Evolutionary conservation across 2,888 invertebrate species (phyloP).

Genomic region (Hermodice carunculata): DNA sequence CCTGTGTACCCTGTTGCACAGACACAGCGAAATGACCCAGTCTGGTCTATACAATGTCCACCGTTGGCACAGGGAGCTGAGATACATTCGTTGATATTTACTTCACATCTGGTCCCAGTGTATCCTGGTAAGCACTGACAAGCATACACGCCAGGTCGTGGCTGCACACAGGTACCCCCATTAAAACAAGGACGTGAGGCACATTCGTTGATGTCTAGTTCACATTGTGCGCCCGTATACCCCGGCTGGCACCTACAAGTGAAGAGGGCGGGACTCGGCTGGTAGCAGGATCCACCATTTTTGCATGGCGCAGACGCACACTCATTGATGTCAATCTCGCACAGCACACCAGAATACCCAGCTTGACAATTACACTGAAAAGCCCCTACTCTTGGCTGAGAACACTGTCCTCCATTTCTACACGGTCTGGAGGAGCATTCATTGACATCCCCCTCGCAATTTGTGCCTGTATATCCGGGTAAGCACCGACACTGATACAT

Average conservation of each 20-base stretch:
- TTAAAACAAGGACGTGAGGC: constrained; percentile 81
- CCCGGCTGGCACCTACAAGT: constrained; percentile 23
- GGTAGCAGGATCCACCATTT: constrained; percentile 30
- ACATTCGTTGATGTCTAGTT: constrained; percentile 91
- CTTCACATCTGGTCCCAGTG: constrained; percentile 9
- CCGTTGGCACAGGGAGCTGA: constrained; percentile 96
- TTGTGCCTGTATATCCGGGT: constrained; percentile 7
- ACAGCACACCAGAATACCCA: constrained; percentile 40
- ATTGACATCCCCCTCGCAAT: constrained; percentile 11
- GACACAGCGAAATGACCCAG: constrained; percentile 75
- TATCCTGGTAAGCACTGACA: constrained; percentile 7
- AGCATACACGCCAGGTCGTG: constrained; percentile 7
- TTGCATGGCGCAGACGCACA: constrained; percentile 32
- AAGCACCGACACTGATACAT: constrained; percentile 10
- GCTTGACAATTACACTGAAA: constrained; percentile 32
- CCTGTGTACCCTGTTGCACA: constrained; percentile 22
- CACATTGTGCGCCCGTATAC: constrained; percentile 73
- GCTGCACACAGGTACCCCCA: constrained; percentile 73
- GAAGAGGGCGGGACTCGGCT: constrained; percentile 1
- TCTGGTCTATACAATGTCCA: constrained; percentile 81
- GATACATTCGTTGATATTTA: constrained; percentile 76
- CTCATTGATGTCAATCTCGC: constrained; percentile 32
- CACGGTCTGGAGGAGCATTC: constrained; percentile 93
- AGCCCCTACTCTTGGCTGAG: constrained; percentile 77
- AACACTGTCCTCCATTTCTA: constrained; percentile 92